Evolutionary conservation across 2,797 vertebrate genomes (phyloP).

Genomic region (Phyllotis vaccarum): DNA sequence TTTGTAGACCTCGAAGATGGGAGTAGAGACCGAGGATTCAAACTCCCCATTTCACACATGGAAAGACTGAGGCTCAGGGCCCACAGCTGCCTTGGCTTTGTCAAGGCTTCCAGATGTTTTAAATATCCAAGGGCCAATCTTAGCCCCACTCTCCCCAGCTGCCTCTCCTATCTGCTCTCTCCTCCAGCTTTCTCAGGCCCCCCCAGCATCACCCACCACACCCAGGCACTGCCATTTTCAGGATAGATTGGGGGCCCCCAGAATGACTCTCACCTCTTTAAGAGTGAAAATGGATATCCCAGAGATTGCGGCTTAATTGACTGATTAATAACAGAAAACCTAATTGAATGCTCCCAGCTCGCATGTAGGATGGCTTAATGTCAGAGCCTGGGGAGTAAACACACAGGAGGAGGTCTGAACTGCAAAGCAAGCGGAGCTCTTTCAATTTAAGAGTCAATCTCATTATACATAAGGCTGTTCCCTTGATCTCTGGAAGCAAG

Average conservation of each 20-base stretch:
- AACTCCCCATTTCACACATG: not conserved
- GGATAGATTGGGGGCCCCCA: not conserved
- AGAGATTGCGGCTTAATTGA: slow-evolving; percentile 87
- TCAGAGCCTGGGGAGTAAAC: slow-evolving; percentile 88
- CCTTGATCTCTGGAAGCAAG: slow-evolving; percentile 83
- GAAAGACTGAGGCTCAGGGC: not conserved
- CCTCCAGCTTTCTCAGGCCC: fast-evolving
- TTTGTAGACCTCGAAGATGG: no score
- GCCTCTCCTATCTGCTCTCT: fast-evolving
- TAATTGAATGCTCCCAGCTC: slow-evolving; percentile 89
- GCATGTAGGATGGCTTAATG: slow-evolving; percentile 88
- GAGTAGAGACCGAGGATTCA: not conserved
- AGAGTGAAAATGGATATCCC: slow-evolving; percentile 85
- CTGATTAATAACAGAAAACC: slow-evolving; percentile 89
- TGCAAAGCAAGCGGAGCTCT: slow-evolving; percentile 82
- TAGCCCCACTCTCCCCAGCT: not conserved
- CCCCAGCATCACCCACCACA: not conserved
- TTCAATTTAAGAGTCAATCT: slow-evolving; percentile 89
- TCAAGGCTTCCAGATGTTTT: not conserved
- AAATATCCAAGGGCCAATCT: not conserved
- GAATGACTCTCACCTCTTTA: slow-evolving; percentile 84
- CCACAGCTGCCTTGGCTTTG: not conserved
- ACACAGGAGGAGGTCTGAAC: slow-evolving; percentile 85
- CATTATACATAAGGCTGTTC: slow-evolving; percentile 88
- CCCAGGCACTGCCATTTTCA: not conserved